Evolutionary conservation across 2,888 invertebrate species (phyloP).

Genomic region (Nipponacmea schrenckii): DNA sequence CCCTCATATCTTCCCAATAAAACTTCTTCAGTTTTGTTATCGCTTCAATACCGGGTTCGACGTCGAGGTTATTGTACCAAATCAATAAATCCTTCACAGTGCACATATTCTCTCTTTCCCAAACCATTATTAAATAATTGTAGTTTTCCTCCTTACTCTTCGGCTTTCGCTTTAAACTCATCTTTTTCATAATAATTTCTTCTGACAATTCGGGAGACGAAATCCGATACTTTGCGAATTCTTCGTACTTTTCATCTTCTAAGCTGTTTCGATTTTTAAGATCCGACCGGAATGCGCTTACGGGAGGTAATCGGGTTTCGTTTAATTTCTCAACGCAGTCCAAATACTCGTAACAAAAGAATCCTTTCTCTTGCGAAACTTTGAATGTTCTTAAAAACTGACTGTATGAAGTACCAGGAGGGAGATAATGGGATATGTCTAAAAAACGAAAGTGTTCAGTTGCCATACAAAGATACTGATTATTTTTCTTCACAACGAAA

Average conservation of each 20-base stretch:
- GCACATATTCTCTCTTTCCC: constrained; percentile 4
- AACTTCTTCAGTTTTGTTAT: constrained; percentile 2
- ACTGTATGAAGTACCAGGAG: constrained; percentile 5
- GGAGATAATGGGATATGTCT: constrained; percentile 11
- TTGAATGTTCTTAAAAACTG: constrained; percentile 5
- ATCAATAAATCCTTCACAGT: constrained; percentile 11
- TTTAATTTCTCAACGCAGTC: not conserved
- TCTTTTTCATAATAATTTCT: not conserved
- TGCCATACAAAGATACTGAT: constrained; percentile 12
- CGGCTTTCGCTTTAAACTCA: not conserved
- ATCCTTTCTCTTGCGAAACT: constrained; percentile 7
- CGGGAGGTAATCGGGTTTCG: not conserved
- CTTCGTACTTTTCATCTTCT: constrained; percentile 2
- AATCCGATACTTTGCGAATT: not conserved
- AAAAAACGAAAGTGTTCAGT: constrained; percentile 1
- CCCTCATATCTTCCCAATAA: constrained; percentile 3
- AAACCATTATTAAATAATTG: not conserved
- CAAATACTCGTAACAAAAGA: constrained; percentile 1
- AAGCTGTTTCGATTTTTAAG: constrained; percentile 6
- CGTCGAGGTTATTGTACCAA: constrained; percentile 13
- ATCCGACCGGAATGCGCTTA: not conserved
- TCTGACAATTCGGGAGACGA: not conserved
- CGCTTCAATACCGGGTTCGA: constrained; percentile 10
- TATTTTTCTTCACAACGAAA: constrained; percentile 5
- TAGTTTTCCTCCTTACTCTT: constrained; percentile 1